Conservation (phyloP, 2,797 vertebrate species). For the Sebastes aleutianus region DNA sequence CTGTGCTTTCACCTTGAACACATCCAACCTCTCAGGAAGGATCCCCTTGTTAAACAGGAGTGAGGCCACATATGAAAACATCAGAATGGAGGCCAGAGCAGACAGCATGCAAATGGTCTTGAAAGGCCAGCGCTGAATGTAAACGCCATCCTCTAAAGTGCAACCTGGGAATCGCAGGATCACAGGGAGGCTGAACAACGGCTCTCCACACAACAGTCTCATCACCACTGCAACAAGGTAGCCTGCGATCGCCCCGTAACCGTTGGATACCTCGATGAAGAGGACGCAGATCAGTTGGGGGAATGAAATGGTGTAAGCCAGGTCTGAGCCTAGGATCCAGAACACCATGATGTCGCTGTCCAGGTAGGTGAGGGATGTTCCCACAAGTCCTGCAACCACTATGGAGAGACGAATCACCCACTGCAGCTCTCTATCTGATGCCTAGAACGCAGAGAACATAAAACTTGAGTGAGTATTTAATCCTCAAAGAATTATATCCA, state of each 20-base stretch:
- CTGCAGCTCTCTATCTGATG: conserved; percentile 69
- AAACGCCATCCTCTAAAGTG: conserved; percentile 39
- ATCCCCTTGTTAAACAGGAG: conserved; percentile 38
- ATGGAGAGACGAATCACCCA: conserved; percentile 72
- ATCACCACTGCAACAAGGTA: background rate
- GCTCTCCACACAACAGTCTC: conserved; percentile 37
- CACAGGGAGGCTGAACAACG: conserved; percentile 45
- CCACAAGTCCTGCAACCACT: conserved; percentile 55
- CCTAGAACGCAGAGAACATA: conserved; percentile 45
- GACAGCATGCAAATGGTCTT: conserved; percentile 75
- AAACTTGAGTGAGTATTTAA: no score
- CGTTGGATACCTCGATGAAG: conserved; percentile 65
- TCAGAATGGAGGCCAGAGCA: conserved; percentile 44
- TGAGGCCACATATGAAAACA: conserved; percentile 6
- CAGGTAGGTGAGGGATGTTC: conserved; percentile 65
- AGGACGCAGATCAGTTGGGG: conserved; percentile 79
- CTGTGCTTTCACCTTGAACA: conserved; percentile 20
- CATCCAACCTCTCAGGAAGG: conserved; percentile 30
- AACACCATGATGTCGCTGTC: no score
- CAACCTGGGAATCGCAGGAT: conserved; percentile 69
- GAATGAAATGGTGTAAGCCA: conserved; percentile 74
- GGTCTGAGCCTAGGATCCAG: conserved; percentile 76
- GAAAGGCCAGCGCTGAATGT: conserved; percentile 73
- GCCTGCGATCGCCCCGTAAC: conserved; percentile 44
- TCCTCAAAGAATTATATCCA: no score